Evolutionary conservation across 2,113 vertebrate genomes (phyloP).

Genomic region (Myotis davidii): DNA sequence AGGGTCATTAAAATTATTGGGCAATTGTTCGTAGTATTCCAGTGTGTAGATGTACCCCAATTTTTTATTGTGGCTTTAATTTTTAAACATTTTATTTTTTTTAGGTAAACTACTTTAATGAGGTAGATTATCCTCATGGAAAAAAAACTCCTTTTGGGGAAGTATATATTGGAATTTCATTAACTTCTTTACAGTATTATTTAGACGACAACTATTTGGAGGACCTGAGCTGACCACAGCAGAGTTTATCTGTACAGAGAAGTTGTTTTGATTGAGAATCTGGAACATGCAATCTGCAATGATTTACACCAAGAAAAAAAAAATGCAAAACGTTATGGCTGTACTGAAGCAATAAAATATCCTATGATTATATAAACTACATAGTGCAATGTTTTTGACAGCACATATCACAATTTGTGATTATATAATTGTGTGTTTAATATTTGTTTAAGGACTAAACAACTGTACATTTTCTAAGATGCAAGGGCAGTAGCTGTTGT

Average conservation of each 20-base stretch:
- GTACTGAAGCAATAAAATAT: background rate
- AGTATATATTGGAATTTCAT: background rate
- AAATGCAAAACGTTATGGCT: background rate
- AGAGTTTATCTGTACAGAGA: background rate
- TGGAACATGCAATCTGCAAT: background rate
- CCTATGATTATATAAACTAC: background rate
- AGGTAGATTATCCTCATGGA: background rate
- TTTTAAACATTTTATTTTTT: constrained; percentile 23
- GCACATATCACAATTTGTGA: background rate
- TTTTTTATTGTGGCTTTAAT: constrained; percentile 32
- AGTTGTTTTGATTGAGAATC: background rate
- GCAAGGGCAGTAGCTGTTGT: background rate
- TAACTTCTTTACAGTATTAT: background rate
- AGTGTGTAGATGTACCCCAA: too few relatives aligned
- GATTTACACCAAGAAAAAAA: background rate
- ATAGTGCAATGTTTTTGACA: background rate
- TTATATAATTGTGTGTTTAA: background rate
- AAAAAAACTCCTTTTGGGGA: background rate
- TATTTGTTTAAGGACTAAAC: background rate
- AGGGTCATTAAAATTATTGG: constrained; percentile 35
- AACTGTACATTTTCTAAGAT: background rate
- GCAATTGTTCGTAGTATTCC: background rate
- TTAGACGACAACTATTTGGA: background rate
- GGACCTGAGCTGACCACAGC: background rate
- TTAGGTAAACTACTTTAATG: constrained; percentile 9